Evolutionary conservation across 2,113 vertebrate species (phyloP).

Genomic region (Ondatra zibethicus): DNA sequence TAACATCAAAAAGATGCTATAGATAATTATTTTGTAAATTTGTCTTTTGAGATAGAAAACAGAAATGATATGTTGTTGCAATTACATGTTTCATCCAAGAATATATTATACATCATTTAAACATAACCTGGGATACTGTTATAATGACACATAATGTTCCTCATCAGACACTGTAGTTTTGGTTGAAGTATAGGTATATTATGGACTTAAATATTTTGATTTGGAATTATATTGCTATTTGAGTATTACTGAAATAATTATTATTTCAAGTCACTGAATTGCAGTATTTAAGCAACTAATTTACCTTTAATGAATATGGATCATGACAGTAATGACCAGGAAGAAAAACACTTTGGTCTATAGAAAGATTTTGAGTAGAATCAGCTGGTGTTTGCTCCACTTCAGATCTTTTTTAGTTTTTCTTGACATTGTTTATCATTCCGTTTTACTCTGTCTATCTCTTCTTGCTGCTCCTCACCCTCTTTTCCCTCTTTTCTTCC

Average conservation of each 20-base stretch:
- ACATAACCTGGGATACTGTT: neutral
- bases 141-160: neutral
- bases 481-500: neutral
- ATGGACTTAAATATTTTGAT: neutral
- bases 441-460: neutral
- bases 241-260: neutral
- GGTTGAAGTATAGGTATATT: neutral
- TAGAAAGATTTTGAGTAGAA: neutral
- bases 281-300: neutral
- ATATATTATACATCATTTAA: neutral
- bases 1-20: neutral
- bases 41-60: neutral
- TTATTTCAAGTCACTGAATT: neutral
- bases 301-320: neutral
- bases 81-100: neutral
- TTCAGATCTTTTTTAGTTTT: neutral
- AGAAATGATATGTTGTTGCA: neutral
- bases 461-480: rapidly evolving
- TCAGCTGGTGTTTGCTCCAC: neutral
- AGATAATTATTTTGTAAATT: neutral
- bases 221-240: neutral
- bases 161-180: neutral
- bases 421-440: neutral
- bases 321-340: neutral
- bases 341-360: neutral